These are phyloP conservation scores for Lerista edwardsae DNA, from an alignment of 2,797 vertebrate species.

Conservation along the genomic window DNA sequence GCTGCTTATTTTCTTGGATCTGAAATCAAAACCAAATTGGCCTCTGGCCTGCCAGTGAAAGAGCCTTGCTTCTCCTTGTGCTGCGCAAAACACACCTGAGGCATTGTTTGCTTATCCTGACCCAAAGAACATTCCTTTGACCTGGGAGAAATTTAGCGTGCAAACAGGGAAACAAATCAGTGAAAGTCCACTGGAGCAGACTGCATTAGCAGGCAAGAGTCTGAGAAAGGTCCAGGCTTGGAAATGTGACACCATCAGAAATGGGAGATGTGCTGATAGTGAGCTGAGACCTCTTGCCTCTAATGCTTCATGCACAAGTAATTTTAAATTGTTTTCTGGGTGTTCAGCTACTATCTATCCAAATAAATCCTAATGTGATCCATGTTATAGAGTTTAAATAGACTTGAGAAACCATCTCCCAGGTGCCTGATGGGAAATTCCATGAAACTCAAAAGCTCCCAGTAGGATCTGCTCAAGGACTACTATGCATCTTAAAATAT, in stretches of 20 bases:
- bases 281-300: neutral
- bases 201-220: neutral
- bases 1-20: neutral
- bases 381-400: too few relatives aligned
- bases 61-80: too few relatives aligned
- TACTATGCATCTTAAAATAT: neutral
- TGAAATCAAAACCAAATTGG: neutral
- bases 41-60: neutral
- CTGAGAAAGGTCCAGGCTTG: neutral
- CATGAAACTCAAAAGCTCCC: too few relatives aligned
- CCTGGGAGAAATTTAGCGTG: neutral
- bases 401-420: too few relatives aligned
- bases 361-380: neutral
- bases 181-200: neutral
- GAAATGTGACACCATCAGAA: neutral
- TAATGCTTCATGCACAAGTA: too few relatives aligned
- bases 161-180: neutral
- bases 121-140: neutral
- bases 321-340: too few relatives aligned
- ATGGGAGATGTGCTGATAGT: too few relatives aligned
- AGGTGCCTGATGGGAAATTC: neutral
- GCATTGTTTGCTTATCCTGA: too few relatives aligned
- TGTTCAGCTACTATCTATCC: neutral
- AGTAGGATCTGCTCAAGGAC: neutral
- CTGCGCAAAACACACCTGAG: neutral